Evolutionary conservation across 2,113 vertebrate species (phyloP), one percentile per base, ranked within the genome.

Genomic region (Talpa occidentalis): DNA sequence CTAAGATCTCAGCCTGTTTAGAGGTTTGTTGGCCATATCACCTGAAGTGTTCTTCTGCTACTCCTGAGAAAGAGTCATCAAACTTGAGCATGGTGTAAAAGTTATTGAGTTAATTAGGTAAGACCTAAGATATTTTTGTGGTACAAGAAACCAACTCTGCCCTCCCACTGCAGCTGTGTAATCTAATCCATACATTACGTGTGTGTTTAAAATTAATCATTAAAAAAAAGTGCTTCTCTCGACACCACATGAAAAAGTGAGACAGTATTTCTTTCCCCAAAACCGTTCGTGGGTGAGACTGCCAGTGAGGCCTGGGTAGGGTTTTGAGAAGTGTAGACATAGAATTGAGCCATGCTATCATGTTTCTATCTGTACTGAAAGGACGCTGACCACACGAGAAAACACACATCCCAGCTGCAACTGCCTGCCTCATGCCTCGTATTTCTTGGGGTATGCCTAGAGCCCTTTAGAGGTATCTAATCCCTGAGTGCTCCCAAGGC

Each of bases 181-280:
- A 30, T 85, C 54, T 82, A 93, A 90, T 74, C 52, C 83, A 73
- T 59, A 49, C 5, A 5, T 81, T 80, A 81, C 21, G 54, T 69
- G 32, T 52, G n/a, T 82, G 56, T 77, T 95, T 95, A 93, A 91
- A 90, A 79, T 70, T 52, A 93, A 87, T 74, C 22, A 87, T 32
- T 54, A 37, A 35, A 64, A 35, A 64, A 72, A 74, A 49, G 42
- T 15, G 49, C 22, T 42, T 26, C 4, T 22, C 16, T 94, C 80
- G 15, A 69, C 32, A 76, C 42, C 67, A 42, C 5, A 42, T 52
- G 47, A 77, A 85, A 14, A 52, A n/a, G 35, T 11, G 10, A 44
- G 87, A 47, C 5, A 15, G 49, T 17, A 17, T 22, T 14, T 77
- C 60, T 66, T 44, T 37, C 49, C 35, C n/a, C 70, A 56, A 22